Conservation (phyloP, 35 echinoderm and acorn worm species). For the Apostichopus parvimensis region DNA sequence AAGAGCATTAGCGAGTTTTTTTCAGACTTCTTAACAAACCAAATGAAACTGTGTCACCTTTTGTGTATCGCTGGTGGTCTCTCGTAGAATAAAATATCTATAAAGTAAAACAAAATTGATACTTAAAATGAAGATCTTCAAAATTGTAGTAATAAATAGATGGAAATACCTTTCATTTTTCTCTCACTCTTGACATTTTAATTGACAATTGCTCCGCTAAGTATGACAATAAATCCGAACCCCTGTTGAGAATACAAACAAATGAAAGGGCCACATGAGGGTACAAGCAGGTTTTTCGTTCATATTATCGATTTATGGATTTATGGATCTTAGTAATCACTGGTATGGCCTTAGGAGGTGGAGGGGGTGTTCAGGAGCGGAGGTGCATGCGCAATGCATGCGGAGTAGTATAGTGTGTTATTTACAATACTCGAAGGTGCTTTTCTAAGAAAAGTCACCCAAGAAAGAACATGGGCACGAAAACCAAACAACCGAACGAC, state of each 20-base stretch:
- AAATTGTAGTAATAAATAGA: background rate
- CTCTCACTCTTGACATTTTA: background rate
- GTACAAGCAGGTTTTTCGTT: background rate
- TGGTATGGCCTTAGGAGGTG: background rate
- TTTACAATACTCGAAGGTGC: background rate
- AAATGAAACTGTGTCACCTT: background rate
- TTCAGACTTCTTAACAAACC: background rate
- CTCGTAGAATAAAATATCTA: background rate
- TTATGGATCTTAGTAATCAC: background rate
- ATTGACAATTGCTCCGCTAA: background rate
- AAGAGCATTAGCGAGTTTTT: background rate
- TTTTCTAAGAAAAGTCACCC: background rate
- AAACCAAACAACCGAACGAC: too few relatives aligned
- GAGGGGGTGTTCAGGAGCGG: background rate
- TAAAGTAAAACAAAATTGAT: background rate
- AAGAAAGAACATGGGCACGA: too few relatives aligned
- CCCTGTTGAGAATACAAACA: background rate
- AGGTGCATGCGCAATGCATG: background rate
- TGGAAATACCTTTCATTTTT: background rate
- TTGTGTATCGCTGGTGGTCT: background rate
- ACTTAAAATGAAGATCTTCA: background rate
- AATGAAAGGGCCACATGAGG: background rate
- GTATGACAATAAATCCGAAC: background rate
- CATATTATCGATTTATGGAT: background rate
- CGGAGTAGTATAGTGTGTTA: background rate